Percentiles rank a stretch among this genome's conserved stretches.
Conservation (phyloP, 2,797 vertebrate species). For the Coregonus suidteri region DNA sequence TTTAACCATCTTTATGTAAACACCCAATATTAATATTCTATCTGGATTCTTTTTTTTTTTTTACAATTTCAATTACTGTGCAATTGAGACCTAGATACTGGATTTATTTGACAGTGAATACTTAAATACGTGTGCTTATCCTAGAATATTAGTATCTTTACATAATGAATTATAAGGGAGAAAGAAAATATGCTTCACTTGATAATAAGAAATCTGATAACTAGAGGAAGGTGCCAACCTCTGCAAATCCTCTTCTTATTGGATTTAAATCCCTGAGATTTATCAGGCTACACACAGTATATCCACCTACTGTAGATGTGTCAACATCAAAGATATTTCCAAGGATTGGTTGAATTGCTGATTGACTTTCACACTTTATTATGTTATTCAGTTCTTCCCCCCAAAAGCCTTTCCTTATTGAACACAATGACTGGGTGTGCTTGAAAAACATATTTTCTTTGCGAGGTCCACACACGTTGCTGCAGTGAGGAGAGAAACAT, state of each 20-base stretch:
- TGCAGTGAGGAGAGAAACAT: neutral
- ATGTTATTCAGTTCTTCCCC: neutral
- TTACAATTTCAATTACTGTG: neutral
- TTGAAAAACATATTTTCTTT: neutral
- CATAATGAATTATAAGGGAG: conserved; percentile 1
- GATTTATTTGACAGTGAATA: neutral
- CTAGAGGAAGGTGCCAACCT: conserved; percentile 2
- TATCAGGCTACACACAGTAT: conserved; percentile 14
- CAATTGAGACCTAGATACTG: neutral
- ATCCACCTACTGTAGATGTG: neutral
- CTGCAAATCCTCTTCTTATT: conserved; percentile 31
- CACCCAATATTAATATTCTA: neutral
- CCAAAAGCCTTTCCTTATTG: neutral
- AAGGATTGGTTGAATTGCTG: neutral
- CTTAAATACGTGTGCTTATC: neutral
- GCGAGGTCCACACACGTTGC: neutral
- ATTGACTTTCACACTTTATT: neutral
- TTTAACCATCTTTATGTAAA: neutral
- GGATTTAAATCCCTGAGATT: conserved; percentile 29
- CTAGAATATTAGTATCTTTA: neutral
- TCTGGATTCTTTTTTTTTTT: neutral
- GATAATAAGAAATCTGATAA: neutral
- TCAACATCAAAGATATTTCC: neutral
- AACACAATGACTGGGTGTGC: neutral
- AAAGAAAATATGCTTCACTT: neutral